Base-by-base conservation (phyloP, 1,140 invertebrate species). In the Bombus pyrosoma region DNA sequence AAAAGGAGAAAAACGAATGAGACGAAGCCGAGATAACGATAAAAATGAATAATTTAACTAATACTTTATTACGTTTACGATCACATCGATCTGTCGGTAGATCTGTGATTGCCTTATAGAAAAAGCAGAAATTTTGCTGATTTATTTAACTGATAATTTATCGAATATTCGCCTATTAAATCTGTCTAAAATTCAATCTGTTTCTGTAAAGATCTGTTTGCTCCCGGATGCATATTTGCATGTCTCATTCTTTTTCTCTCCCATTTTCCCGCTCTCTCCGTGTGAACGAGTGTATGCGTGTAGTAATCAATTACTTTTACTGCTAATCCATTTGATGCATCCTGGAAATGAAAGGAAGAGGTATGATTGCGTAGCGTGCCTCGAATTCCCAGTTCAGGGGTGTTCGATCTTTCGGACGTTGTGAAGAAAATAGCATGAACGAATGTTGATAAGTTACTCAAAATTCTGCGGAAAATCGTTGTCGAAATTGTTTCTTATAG, bases 301-400 rank as follows among this genome's bases (percentile, higher is more conserved):
- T 39, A 25, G 0, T 15, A 66, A 34, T 66, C 8, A 22, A 9
- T 47, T 47, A 74, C 18, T 47, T 37, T 73, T 73, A 66, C 18
- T 6, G 18, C 6, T 41, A 74, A 74, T 74, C 9, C 10, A 13
- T 77, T 57, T 5, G 28, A 32, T 43, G 3, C n/a, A 39, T 18
- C 8, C 5, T n/a, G n/a, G 32, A 71, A 83, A 62, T 37, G n/a
- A 71, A 78, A 71, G 32, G 37, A 79, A 76, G 68, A 72, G 53
- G 66, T 72, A 80, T 59, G 75, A 43, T 37, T 28, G 68, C 41
- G 22, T 41, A 78, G 37, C 82, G 47, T 78, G 76, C 83, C 41
- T 32, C 12, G n/a, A 64, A 62, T 80, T 43, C 68, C 68, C 68
- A 64, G 34, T 64, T 72, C 18, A 79, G 57, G 39, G 64, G 77